Base-by-base conservation (phyloP, 2,888 invertebrate genomes). In the Agrochola litura region DNA sequence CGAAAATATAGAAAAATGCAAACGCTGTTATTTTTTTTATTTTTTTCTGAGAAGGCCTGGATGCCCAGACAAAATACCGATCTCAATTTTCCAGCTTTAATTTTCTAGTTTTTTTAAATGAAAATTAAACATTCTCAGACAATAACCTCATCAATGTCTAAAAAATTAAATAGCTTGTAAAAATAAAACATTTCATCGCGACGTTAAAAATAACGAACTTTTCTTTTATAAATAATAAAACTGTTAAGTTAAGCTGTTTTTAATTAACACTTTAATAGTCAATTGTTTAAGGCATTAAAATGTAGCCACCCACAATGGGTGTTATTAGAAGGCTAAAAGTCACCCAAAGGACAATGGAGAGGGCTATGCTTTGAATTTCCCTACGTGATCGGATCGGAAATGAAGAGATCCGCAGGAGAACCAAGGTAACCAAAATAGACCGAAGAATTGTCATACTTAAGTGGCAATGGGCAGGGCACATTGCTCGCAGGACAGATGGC, bases 41-140 rank as follows among this genome's bases (percentile, higher is more conserved):
- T 1, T 3, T 30, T 71, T 52, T 71, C 41, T 25, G 22, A n/a
- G 80, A 41, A 80, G 71, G 6, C 6, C 5, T 19, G 4, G 46
- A 49, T 19, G 16, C 25, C 10, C 12, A 67, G 22, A 56, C 37
- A 14, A 22, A 79, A 25, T 25, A 58, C 1, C 5, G 0, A 19
- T n/a, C 19, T 52, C n/a, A 52, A 71, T 60, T 52, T 30, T 19
- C n/a, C 14, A n/a, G 9, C 0, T 30, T 52, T n/a, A 30, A 80
- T 19, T 71, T 30, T 70, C 16, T 14, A 8, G 2, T 52, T 43
- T 52, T 52, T 43, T 52, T 22, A 46, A 43, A 69, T 46, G 6
- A 37, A 37, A 54, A 71, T 46, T 25, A 43, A 72, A 71, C 1
- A 43, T 60, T 49, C 41, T 22, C 16, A 41, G 12, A 25, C 46